Evolutionary conservation across 2,113 vertebrate genomes (phyloP).

Genomic region (Labrus mixtus): DNA sequence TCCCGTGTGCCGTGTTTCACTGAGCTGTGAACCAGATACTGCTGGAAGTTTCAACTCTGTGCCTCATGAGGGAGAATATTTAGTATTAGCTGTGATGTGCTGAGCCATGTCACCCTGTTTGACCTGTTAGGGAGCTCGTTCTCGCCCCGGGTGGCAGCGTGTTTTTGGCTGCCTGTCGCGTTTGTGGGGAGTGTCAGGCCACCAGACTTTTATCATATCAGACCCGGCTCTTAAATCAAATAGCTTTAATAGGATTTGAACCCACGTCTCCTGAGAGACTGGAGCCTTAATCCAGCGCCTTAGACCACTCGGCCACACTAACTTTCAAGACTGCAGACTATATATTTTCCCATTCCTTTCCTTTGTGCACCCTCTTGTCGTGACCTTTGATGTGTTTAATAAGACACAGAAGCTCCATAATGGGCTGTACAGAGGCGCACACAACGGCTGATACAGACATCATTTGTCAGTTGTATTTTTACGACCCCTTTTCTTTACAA

Average conservation of each 20-base stretch:
- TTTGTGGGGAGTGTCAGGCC: slow-evolving; percentile 23
- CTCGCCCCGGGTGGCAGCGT: neutral
- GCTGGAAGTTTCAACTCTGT: slow-evolving; percentile 18
- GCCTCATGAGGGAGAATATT: neutral
- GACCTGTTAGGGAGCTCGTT: slow-evolving; percentile 39
- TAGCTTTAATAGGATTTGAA: no score
- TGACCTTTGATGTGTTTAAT: no score
- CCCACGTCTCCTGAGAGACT: no score
- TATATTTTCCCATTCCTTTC: no score
- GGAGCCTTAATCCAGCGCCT: no score
- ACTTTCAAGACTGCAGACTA: no score
- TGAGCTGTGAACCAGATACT: slow-evolving; percentile 7
- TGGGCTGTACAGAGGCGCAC: no score
- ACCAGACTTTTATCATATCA: slow-evolving; percentile 52
- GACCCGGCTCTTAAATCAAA: slow-evolving; percentile 8
- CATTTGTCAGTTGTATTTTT: slow-evolving; percentile 12
- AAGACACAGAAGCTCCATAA: no score
- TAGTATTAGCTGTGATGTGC: slow-evolving; percentile 7
- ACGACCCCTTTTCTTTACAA: neutral
- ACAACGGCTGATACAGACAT: neutral
- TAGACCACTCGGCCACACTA: no score
- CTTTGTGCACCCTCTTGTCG: no score
- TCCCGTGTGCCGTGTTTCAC: neutral
- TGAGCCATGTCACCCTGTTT: slow-evolving; percentile 42
- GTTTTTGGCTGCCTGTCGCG: slow-evolving; percentile 14